These are phyloP conservation scores for Girardinus metallicus DNA, from an alignment of 2,797 vertebrate species.

Conservation along the genomic window DNA sequence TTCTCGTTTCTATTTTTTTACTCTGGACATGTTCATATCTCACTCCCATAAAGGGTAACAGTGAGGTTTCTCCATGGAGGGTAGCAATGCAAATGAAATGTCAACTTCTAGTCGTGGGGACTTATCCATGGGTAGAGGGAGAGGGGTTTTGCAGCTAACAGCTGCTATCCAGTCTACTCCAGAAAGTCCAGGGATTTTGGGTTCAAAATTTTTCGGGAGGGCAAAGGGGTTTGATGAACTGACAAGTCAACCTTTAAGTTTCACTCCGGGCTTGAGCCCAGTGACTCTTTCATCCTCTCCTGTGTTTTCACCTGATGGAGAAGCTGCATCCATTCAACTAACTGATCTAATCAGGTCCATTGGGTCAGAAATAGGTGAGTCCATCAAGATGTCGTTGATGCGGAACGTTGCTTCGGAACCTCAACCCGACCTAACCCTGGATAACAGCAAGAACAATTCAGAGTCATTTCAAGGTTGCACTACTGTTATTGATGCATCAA, in stretches of 20 bases:
- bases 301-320: not conserved
- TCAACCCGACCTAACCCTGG: not conserved
- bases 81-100: not conserved
- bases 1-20: too few relatives aligned
- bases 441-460: not conserved
- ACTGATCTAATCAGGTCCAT: not conserved
- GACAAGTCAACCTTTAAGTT: not conserved
- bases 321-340: not conserved
- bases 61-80: not conserved
- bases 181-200: not conserved
- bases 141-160: not conserved
- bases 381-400: not conserved
- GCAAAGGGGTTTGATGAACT: not conserved
- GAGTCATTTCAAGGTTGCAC: not conserved
- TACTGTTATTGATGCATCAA: slow-evolving; percentile 5
- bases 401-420: not conserved
- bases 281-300: not conserved
- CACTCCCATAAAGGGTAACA: not conserved
- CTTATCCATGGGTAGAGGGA: not conserved
- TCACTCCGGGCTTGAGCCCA: not conserved
- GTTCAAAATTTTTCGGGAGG: not conserved
- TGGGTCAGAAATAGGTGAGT: not conserved
- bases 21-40: too few relatives aligned
- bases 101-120: not conserved
- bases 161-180: not conserved